phyloP scores from a whole-genome alignment of 2,113 vertebrate species.

The Trematocara marginatum region DNA sequence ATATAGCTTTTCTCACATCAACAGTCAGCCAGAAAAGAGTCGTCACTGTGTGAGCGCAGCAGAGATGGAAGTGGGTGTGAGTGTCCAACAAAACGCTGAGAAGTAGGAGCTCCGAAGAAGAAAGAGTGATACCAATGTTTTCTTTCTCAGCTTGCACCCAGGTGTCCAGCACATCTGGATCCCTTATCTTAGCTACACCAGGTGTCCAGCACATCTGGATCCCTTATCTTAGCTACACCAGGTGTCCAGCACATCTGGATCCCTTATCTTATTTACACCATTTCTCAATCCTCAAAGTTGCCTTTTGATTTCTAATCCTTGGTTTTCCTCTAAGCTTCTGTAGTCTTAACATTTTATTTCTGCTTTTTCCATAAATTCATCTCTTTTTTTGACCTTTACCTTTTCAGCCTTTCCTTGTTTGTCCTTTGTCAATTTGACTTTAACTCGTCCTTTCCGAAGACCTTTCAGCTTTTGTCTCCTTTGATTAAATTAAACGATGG shows the following conservation, averaged over 20 bases:
- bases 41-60: neutral
- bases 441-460: neutral
- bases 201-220: no score
- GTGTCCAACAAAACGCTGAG: neutral
- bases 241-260: neutral
- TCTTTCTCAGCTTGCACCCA: neutral
- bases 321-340: neutral
- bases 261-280: neutral
- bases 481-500: neutral
- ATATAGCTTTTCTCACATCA: neutral
- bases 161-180: neutral
- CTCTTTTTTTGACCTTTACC: neutral
- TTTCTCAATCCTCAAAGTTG: neutral
- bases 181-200: no score
- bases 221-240: neutral
- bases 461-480: neutral
- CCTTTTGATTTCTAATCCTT: neutral
- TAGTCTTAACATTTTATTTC: neutral
- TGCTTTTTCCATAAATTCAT: neutral
- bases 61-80: conserved; percentile 10
- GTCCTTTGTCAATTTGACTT: neutral
- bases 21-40: neutral
- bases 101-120: neutral
- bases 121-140: neutral
- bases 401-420: conserved; percentile 1